Conservation (phyloP, 2,797 vertebrate genomes). For the Cirrhinus mrigala region DNA sequence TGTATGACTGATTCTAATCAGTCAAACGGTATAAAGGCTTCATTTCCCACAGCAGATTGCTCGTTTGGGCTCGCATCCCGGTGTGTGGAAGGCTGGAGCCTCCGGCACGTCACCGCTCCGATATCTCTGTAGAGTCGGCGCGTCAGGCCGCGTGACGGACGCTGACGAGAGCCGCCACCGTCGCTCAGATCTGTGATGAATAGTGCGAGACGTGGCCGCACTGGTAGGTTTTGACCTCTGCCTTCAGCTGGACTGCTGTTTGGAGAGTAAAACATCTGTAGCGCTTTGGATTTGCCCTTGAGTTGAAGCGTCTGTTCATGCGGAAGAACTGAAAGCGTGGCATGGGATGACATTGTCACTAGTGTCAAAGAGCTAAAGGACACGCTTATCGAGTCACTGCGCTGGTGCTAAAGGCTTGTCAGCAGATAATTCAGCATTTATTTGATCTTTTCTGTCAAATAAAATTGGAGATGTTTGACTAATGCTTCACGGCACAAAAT, state of each 20-base stretch:
- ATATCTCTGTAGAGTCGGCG: slow-evolving; percentile 8
- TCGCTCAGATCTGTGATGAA: slow-evolving; percentile 74
- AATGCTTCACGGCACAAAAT: slow-evolving; percentile 12
- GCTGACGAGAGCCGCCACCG: slow-evolving; percentile 72
- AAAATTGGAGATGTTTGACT: neutral
- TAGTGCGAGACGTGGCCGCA: slow-evolving; percentile 70
- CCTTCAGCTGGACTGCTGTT: slow-evolving; percentile 21
- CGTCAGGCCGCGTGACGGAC: slow-evolving; percentile 46
- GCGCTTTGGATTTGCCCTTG: slow-evolving; percentile 42
- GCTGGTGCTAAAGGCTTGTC: slow-evolving; percentile 38
- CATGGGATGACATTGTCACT: slow-evolving; percentile 27
- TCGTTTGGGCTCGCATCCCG: neutral
- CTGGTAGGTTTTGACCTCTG: slow-evolving; percentile 57
- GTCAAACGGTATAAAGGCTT: slow-evolving; percentile 12
- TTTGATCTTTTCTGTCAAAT: slow-evolving; percentile 24
- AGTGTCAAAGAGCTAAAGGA: slow-evolving; percentile 23
- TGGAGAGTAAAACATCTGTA: slow-evolving; percentile 19
- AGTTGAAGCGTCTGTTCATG: slow-evolving; percentile 26
- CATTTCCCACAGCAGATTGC: slow-evolving; percentile 3
- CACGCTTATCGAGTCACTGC: neutral
- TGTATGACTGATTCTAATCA: slow-evolving; percentile 11
- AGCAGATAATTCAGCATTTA: neutral
- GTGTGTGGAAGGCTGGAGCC: neutral
- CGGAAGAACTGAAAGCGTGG: slow-evolving; percentile 19
- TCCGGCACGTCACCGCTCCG: neutral